Evolutionary conservation across 37 sponge, comb jelly and placozoan genomes (phyloP).

Genomic region (Ephydatia muelleri): DNA sequence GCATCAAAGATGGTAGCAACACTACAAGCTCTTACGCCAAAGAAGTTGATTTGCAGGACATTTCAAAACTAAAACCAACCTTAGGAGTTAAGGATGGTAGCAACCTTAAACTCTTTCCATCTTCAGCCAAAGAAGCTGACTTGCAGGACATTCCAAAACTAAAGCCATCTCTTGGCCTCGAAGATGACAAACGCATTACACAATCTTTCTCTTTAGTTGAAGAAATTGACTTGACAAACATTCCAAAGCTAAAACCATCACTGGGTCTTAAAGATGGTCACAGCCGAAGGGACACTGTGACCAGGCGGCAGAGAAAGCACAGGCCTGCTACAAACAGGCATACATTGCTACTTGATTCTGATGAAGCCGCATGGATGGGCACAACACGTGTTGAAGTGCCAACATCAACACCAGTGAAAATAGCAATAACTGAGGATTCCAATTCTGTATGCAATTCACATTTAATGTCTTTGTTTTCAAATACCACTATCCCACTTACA

Average conservation of each 20-base stretch:
- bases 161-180: conserved; percentile 21
- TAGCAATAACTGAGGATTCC: background rate
- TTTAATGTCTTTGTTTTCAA: too few species aligned
- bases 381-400: conserved; percentile 3
- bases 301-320: background rate
- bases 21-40: too few species aligned
- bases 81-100: background rate
- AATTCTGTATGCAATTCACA: background rate
- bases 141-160: conserved; percentile 31
- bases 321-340: background rate
- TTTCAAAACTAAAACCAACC: background rate
- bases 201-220: too few species aligned
- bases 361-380: conserved; percentile 17
- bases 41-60: background rate
- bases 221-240: conserved; percentile 27
- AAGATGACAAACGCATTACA: background rate
- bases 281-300: conserved; percentile 10
- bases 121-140: conserved; percentile 20
- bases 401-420: background rate
- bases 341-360: background rate
- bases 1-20: background rate
- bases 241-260: conserved; percentile 30
- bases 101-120: too few species aligned
- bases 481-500: too few species aligned
- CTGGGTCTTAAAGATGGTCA: conserved; percentile 41